These are phyloP conservation scores for Prietella phreatophila DNA, from an alignment of 2,113 vertebrate genomes.

Conservation along the genomic window DNA sequence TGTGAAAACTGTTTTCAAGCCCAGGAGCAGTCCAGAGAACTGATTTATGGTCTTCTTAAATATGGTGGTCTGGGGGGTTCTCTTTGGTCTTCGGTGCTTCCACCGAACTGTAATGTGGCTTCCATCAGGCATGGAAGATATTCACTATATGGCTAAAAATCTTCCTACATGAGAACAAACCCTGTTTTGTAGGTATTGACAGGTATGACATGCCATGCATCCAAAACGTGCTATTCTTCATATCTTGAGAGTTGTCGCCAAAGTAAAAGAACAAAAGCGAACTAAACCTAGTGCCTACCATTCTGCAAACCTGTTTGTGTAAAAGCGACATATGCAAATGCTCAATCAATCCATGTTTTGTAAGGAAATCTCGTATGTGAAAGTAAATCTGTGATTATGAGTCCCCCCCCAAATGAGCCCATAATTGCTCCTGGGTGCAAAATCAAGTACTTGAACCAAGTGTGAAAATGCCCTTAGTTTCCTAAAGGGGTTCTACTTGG, in stretches of 20 bases:
- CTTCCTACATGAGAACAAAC: neutral
- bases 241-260: no score
- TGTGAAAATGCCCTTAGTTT: neutral
- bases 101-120: neutral
- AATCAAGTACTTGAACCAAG: neutral
- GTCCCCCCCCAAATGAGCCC: neutral
- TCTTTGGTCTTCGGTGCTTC: neutral
- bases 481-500: neutral
- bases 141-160: neutral
- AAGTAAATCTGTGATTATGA: neutral
- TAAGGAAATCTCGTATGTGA: neutral
- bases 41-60: neutral
- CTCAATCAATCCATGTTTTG: neutral
- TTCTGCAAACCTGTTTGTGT: neutral
- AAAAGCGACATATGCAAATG: neutral
- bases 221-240: neutral
- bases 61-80: neutral
- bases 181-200: neutral
- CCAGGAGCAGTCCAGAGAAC: neutral
- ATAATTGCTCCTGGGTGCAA: neutral
- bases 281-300: neutral
- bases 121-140: neutral
- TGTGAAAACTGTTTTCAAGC: neutral
- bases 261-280: neutral
- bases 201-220: neutral